Base-by-base conservation (phyloP, 1,140 invertebrate genomes). In the Mactra quadrangularis region DNA sequence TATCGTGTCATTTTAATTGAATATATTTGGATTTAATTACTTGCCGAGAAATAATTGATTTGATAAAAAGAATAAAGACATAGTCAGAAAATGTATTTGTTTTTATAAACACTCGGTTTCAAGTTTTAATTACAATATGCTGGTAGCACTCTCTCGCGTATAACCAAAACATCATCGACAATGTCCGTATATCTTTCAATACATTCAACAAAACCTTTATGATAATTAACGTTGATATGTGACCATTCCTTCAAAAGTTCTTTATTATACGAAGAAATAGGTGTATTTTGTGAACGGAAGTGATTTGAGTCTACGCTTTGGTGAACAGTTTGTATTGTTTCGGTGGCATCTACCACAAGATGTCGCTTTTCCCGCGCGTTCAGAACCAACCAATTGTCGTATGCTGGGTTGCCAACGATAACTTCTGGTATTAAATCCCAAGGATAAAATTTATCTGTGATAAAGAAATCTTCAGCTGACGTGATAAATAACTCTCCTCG, bases 381-480 rank as follows among this genome's bases (percentile, higher is more conserved):
- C 2, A 27, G n/a, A 31, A 78, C 62, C 7, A 78, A 22, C 41
- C 31, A 78, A 38, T 78, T 78, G 22, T 78, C 75, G 19, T 55
- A 52, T 31, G 47, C 60, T 33, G 55, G n/a, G 15, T 3, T 15
- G 3, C 60, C 75, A n/a, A 78, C 53, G 17, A 78, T 62, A 6
- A 78, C 9, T 31, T 78, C 75, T 3, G 45, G 60, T 33, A 78
- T 50, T 17, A 35, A 45, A 4, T 41, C 19, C 75, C 75, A 78
- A 7, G 75, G 62, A 55, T 78, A 78, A 17, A 33, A 45, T 15
- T 25, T 38, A 11, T 45, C 55, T 50, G 41, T 66, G 13, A 78
- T 78, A 55, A 78, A 78, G 55, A 66, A 78, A 33, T 78, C 75
- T 45, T 66, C 41, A 9, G 75, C 60, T 4, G 45, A 66, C 11